Evolutionary conservation across 2,797 vertebrate species (phyloP), one percentile per base, ranked within the genome.

Genomic region (Heliangelus exortis): DNA sequence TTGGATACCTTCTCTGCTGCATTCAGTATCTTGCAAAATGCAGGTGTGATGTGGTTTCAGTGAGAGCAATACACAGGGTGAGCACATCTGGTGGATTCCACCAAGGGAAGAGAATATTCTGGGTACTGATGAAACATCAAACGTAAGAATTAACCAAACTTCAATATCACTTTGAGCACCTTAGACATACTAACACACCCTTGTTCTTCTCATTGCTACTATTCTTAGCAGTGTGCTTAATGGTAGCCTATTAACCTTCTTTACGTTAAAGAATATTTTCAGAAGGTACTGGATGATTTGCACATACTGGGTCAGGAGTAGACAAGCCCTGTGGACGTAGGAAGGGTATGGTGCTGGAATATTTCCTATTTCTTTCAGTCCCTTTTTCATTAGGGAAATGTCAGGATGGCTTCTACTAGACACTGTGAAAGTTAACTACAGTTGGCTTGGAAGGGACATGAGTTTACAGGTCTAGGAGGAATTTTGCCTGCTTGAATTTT

Each of bases 301-400:
- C 15, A 2, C 26, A 31, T 2, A 1, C 18, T 1, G 1, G 5
- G 5, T 65, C 41, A 8, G 48, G 28, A 95, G 18, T 6, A 26
- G 31, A n/a, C 3, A 41, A 72, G 21, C 10, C 23, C 17, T 12
- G 2, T 33, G 23, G 67, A 34, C 16, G 57, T 16, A 26, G 48
- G 43, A 67, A 61, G 28, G 41, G 74, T 9, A 54, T 11, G 3
- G 4, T 63, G 13, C 29, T 79, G 57, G 9, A 82, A 17, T 31
- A 15, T 26, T 53, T 85, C 39, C n/a, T 75, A 2, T 62, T 63
- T 91, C 19, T 84, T 28, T 18, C 13, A 4, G 9, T 16, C 21
- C 13, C 5, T 0, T 43, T 81, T 87, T 54, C 7, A 10, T 23
- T 28, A 51, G 22, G 19, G 11, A 39, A 74, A 39, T 18, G 8